Evolutionary conservation across 2,113 vertebrate species (phyloP).

Genomic region (Paracanthobrama guichenoti): DNA sequence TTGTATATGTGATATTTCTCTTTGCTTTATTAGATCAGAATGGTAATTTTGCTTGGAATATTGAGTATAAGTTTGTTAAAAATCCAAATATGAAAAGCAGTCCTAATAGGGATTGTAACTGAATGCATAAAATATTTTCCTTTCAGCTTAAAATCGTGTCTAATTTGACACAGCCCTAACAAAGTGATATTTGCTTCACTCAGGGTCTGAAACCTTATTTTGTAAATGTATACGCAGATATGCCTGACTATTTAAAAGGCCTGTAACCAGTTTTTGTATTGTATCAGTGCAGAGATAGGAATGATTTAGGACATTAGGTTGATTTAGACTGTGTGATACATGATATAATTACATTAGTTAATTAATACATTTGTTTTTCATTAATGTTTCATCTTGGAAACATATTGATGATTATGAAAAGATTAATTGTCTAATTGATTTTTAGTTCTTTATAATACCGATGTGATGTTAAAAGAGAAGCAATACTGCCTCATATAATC

Average conservation of each 20-base stretch:
- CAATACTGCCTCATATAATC: constrained; percentile 41
- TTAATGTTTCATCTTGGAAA: constrained; percentile 2
- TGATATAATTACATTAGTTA: constrained; percentile 22
- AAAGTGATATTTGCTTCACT: constrained; percentile 31
- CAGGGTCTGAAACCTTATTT: constrained; percentile 5
- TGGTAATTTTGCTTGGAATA: background rate
- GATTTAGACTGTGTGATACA: constrained; percentile 16
- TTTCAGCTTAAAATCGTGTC: constrained; percentile 8
- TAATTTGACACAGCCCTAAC: constrained; percentile 25
- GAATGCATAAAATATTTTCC: constrained; percentile 1
- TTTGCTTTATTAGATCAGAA: constrained; percentile 9
- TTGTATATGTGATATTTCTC: background rate
- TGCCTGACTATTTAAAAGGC: constrained; percentile 37
- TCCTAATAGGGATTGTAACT: background rate
- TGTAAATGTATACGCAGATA: constrained; percentile 6
- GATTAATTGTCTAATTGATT: background rate
- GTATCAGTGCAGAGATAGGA: constrained; percentile 5
- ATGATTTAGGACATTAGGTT: background rate
- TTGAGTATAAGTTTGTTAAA: background rate
- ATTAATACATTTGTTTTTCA: background rate
- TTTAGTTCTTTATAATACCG: constrained; percentile 4
- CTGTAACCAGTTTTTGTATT: constrained; percentile 39
- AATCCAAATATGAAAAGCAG: background rate
- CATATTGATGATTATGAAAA: background rate
- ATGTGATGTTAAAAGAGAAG: constrained; percentile 45